phyloP scores from a whole-genome alignment of 2,888 invertebrate species.

The Spicauda simplicius region DNA sequence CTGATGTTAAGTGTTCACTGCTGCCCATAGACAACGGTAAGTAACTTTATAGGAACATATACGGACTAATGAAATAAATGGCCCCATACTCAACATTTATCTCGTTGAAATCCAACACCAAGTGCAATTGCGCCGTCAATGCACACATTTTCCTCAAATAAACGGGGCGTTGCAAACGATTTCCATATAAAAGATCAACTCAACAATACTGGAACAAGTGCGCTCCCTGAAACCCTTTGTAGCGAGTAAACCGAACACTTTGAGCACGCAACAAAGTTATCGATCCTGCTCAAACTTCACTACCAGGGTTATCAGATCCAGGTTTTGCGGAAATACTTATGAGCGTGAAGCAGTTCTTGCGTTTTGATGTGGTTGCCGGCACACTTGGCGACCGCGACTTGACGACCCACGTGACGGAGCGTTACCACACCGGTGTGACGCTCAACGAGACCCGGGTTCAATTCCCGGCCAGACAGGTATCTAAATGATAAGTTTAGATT shows the following conservation, averaged over 20 bases:
- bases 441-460: too few species aligned
- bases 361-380: too few species aligned
- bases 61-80: too few species aligned
- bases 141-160: constrained; percentile 23
- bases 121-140: constrained; percentile 13
- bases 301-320: constrained; percentile 17
- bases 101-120: constrained; percentile 1
- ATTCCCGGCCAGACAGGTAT: too few species aligned
- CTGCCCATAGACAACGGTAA: too few species aligned
- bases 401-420: too few species aligned
- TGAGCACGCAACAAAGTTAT: constrained; percentile 45
- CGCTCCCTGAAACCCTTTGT: constrained; percentile 25
- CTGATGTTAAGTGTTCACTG: too few species aligned
- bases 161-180: constrained; percentile 39
- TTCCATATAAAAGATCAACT: constrained; percentile 46
- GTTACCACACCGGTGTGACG: too few species aligned
- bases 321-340: neutral
- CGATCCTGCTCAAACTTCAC: constrained; percentile 51
- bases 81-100: constrained; percentile 6
- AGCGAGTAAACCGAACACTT: constrained; percentile 28
- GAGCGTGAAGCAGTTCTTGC: too few species aligned
- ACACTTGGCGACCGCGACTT: too few species aligned
- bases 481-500: too few species aligned
- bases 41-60: too few species aligned
- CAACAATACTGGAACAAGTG: constrained; percentile 41